Percentiles rank a stretch among this genome's conserved stretches.
These are phyloP conservation scores for Trachelus iudaicus DNA, from an alignment of 2,888 invertebrate genomes.

Conservation along the genomic window DNA sequence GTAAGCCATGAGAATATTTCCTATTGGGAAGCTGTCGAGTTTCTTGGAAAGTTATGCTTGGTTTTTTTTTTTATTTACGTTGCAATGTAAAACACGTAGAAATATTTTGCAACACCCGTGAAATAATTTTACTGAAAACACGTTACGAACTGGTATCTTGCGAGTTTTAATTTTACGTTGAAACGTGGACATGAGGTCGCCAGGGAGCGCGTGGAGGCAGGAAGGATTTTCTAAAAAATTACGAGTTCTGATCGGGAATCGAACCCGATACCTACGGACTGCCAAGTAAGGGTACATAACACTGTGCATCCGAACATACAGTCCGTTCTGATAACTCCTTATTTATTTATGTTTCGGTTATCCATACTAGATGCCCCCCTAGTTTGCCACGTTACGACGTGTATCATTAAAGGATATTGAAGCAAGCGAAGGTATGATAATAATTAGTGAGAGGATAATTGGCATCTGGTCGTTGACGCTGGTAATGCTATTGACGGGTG, in stretches of 20 bases:
- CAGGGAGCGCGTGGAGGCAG: too few relatives aligned
- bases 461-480: neutral
- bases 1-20: neutral
- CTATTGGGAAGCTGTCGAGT: neutral
- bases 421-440: neutral
- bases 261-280: too few relatives aligned
- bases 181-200: too few relatives aligned
- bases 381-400: neutral
- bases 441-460: neutral
- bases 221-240: too few relatives aligned
- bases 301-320: too few relatives aligned
- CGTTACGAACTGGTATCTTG: neutral
- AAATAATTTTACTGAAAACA: too few relatives aligned
- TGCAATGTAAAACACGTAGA: neutral
- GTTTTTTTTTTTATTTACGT: neutral
- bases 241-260: too few relatives aligned
- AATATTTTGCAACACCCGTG: neutral
- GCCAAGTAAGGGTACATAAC: too few relatives aligned
- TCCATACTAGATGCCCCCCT: too few relatives aligned
- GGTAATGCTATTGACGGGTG: neutral
- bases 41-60: neutral
- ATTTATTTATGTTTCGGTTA: too few relatives aligned
- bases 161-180: neutral
- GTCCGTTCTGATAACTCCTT: too few relatives aligned
- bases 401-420: neutral